Evolutionary conservation across 2,113 vertebrate genomes (phyloP).

Genomic region (Sorex fumeus): DNA sequence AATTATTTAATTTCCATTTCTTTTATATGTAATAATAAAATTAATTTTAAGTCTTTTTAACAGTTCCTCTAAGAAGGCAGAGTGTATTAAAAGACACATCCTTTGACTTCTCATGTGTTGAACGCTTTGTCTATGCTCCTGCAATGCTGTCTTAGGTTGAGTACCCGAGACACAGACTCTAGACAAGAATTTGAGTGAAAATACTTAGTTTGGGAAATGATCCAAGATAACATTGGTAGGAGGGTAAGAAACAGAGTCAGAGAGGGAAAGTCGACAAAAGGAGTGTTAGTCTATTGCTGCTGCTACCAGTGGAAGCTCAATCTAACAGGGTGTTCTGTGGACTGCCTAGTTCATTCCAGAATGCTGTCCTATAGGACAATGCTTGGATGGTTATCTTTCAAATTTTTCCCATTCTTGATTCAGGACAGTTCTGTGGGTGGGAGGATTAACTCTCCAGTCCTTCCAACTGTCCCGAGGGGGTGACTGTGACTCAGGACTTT

Average conservation of each 20-base stretch:
- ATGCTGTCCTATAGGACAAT: background rate
- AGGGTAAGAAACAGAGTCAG: background rate
- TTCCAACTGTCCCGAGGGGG: background rate
- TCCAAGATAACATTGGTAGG: background rate
- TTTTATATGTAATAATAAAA: slow-evolving; percentile 40
- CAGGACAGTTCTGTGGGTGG: background rate
- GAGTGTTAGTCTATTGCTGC: background rate
- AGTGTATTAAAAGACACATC: background rate
- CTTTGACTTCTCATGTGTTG: background rate
- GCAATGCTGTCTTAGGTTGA: background rate
- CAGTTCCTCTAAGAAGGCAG: background rate
- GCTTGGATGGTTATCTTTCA: background rate
- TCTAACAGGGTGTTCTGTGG: background rate
- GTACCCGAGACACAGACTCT: background rate
- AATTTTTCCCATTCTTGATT: background rate
- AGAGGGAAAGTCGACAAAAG: background rate
- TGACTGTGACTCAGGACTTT: background rate
- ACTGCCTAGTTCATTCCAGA: background rate
- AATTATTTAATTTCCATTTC: background rate
- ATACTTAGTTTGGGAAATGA: slow-evolving; percentile 36
- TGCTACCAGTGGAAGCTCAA: background rate
- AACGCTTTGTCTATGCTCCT: background rate
- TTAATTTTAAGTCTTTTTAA: background rate
- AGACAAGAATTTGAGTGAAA: slow-evolving; percentile 1
- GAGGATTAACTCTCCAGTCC: background rate